Conservation (phyloP, 2,888 invertebrate species). For the Oxyscelio sp. region DNA sequence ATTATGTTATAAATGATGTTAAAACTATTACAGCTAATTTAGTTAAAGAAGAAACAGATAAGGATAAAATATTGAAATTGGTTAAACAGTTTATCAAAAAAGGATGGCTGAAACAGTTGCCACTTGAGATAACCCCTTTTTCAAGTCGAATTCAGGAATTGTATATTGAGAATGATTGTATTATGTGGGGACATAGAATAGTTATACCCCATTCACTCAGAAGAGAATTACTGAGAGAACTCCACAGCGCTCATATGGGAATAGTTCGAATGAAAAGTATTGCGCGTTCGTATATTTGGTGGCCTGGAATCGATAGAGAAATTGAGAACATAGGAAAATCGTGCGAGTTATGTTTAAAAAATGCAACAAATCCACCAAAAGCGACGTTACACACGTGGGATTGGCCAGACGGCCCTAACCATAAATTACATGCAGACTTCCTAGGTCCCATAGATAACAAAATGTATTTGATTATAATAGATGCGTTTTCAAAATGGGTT, state of each 20-base stretch:
- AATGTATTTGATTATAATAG: constrained; percentile 75
- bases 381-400: constrained; percentile 11
- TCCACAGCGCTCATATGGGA: constrained; percentile 77
- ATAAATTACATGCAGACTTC: constrained; percentile 72
- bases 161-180: not conserved
- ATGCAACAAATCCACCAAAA: constrained; percentile 10
- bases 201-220: constrained; percentile 30
- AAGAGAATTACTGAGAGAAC: constrained; percentile 27
- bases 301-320: constrained; percentile 75
- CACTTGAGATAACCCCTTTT: not conserved
- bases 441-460: constrained; percentile 60
- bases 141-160: not conserved
- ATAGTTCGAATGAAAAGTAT: constrained; percentile 79
- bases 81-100: not conserved
- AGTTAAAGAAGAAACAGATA: not conserved
- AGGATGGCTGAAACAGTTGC: not conserved
- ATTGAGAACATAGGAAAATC: constrained; percentile 75
- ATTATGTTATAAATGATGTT: not conserved
- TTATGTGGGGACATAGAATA: constrained; percentile 34
- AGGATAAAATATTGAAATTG: not conserved
- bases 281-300: constrained; percentile 76
- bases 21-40: not conserved
- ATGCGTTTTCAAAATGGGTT: constrained; percentile 75
- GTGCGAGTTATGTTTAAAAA: constrained; percentile 13
- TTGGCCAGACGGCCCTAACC: constrained; percentile 47